Base-by-base conservation (phyloP, 23 tunicate genomes). In the Pegea sp. region DNA sequence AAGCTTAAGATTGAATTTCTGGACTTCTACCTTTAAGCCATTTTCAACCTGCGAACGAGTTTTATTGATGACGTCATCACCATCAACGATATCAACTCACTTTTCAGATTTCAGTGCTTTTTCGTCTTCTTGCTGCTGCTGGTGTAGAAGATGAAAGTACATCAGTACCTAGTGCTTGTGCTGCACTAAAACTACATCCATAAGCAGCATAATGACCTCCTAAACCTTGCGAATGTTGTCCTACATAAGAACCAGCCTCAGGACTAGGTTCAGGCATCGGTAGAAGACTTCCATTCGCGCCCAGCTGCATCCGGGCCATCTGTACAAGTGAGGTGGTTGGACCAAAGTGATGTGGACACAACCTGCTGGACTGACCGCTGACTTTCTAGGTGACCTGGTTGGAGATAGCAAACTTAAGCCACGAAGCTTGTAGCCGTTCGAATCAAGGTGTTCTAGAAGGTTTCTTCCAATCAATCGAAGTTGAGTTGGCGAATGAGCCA, bases 251-350 rank as follows among this genome's bases (percentile, higher is more conserved):
- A 21, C 93, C 93, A 3, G 93, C 93, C 33, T 80, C 93, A 4
- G 93, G 93, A 48, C 93, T 80, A 1, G 93, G 93, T 61, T 80
- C 93, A 34, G 93, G 93, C 20, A 79, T 71, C 0, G 93, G 93
- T 28, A 80, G 43, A 29, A 80, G 34, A 29, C 62, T 57, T n/a
- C 63, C 65, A 29, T 22, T 21, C 18, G 56, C 66, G 8, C 73
- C 56, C 29, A 54, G 64, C 24, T 62, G 54, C 18, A 49, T n/a
- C n/a, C n/a, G n/a, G n/a, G n/a, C n/a, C n/a, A n/a, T n/a, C 46
- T 16, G 11, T 38, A 52, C 20, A 13, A 52, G 46, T 8, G 46
- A 38, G 22, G 22, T 23, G 0, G 20, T 18, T 22, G 26, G 34
- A 34, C 26, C n/a, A n/a, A n/a, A n/a, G n/a, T n/a, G n/a, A n/a